Percentiles rank a stretch among this genome's conserved stretches.
phyloP scores from a whole-genome alignment of 1,140 invertebrate species.

The Calephelis virginiensis region DNA sequence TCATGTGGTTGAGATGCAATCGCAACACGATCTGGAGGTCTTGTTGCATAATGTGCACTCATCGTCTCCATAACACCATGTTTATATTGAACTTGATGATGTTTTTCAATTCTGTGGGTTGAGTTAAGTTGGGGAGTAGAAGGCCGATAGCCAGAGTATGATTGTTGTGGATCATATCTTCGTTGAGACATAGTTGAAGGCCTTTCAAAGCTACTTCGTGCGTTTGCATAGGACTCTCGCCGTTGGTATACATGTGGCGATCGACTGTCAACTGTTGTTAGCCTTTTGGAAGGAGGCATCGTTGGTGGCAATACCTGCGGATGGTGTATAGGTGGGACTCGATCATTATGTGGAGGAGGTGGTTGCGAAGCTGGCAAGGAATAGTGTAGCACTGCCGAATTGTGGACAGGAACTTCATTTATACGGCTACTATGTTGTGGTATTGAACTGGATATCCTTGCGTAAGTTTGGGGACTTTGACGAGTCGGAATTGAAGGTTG shows the following conservation, averaged over 20 bases:
- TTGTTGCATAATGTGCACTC: conserved; percentile 47
- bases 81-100: conserved; percentile 57
- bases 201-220: conserved; percentile 59
- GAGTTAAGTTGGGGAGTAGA: conserved; percentile 44
- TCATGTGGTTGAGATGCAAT: conserved; percentile 39
- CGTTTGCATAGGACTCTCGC: conserved; percentile 52
- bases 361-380: conserved; percentile 49
- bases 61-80: conserved; percentile 48
- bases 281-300: conserved; percentile 43
- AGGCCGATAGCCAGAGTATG: conserved; percentile 66
- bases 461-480: conserved; percentile 66
- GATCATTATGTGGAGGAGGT: conserved; percentile 64
- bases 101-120: conserved; percentile 54
- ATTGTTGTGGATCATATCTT: conserved; percentile 70
- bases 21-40: conserved; percentile 49
- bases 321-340: conserved; percentile 68
- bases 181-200: conserved; percentile 50
- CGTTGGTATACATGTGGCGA: conserved; percentile 53
- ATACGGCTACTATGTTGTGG: conserved; percentile 55
- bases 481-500: conserved; percentile 57
- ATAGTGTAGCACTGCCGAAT: conserved; percentile 53
- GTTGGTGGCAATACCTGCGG: conserved; percentile 48
- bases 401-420: conserved; percentile 53
- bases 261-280: conserved; percentile 44
- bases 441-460: conserved; percentile 54